phyloP scores from a whole-genome alignment of 2,888 invertebrate genomes.

The Temnothorax ravouxi region DNA sequence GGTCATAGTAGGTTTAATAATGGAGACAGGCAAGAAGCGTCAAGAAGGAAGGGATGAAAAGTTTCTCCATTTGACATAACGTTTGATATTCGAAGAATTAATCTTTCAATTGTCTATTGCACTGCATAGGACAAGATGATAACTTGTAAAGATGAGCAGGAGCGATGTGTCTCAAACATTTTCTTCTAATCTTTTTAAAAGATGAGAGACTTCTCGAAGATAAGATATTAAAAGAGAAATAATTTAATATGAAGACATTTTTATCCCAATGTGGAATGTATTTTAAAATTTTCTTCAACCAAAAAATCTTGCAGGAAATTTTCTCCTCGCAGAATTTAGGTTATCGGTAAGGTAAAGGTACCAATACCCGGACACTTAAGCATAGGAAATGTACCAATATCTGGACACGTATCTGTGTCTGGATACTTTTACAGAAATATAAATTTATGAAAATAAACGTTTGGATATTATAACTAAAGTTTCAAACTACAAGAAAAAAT shows the following conservation, averaged over 20 bases:
- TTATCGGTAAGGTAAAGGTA: no score
- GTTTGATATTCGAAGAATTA: background rate
- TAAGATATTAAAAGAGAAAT: background rate
- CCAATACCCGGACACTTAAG: no score
- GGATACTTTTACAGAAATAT: no score
- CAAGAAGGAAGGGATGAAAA: background rate
- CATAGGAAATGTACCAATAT: no score
- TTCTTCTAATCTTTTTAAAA: background rate
- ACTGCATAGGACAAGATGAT: background rate
- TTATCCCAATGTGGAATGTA: background rate
- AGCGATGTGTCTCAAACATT: background rate
- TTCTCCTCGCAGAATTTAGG: background rate
- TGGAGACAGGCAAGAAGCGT: background rate
- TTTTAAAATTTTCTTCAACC: background rate
- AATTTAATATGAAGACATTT: conserved; percentile 13
- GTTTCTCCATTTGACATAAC: background rate
- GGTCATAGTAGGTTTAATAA: background rate
- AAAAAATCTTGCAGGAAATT: background rate
- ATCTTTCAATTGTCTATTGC: background rate
- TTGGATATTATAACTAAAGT: no score
- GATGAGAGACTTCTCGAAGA: background rate
- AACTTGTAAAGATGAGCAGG: background rate
- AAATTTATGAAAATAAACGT: no score
- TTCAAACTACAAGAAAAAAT: no score
- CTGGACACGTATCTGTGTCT: no score